These are phyloP conservation scores for Idaea dimidiata DNA, from an alignment of 2,888 invertebrate species.

Conservation along the genomic window DNA sequence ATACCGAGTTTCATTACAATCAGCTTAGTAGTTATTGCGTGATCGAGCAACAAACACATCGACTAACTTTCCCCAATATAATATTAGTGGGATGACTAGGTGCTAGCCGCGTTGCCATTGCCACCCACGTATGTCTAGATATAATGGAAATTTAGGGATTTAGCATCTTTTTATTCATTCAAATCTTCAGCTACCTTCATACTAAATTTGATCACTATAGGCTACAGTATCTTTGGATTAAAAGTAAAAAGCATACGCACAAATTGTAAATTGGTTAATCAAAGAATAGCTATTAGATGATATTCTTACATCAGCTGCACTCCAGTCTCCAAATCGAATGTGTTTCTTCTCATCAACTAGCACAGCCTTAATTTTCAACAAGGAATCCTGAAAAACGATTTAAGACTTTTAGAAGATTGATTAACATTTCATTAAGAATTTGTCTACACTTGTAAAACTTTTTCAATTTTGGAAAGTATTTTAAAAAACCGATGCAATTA, in stretches of 20 bases:
- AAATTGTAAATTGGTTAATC: not conserved
- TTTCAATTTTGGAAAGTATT: too few relatives aligned
- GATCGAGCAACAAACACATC: too few relatives aligned
- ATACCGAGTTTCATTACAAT: too few relatives aligned
- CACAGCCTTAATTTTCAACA: conserved; percentile 90
- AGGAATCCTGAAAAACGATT: conserved; percentile 87
- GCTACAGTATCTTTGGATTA: too few relatives aligned
- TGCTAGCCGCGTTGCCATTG: too few relatives aligned
- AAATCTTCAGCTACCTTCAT: too few relatives aligned
- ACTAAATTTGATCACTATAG: too few relatives aligned
- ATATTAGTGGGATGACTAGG: not conserved
- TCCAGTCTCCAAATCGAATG: conserved; percentile 96
- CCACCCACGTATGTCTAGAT: not conserved
- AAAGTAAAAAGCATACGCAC: too few relatives aligned
- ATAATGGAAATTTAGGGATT: too few relatives aligned
- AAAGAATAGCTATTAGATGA: not conserved
- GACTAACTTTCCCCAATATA: not conserved
- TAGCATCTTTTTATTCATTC: too few relatives aligned
- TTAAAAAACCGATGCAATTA: too few relatives aligned
- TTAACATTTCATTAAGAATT: not conserved
- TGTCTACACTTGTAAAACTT: too few relatives aligned
- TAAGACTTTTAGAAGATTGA: conserved; percentile 8
- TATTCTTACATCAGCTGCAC: conserved; percentile 90
- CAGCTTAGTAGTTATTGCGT: not conserved
- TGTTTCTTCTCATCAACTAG: conserved; percentile 95